Conservation (phyloP, 1,140 invertebrate genomes). For the Probaryconus sp. region DNA sequence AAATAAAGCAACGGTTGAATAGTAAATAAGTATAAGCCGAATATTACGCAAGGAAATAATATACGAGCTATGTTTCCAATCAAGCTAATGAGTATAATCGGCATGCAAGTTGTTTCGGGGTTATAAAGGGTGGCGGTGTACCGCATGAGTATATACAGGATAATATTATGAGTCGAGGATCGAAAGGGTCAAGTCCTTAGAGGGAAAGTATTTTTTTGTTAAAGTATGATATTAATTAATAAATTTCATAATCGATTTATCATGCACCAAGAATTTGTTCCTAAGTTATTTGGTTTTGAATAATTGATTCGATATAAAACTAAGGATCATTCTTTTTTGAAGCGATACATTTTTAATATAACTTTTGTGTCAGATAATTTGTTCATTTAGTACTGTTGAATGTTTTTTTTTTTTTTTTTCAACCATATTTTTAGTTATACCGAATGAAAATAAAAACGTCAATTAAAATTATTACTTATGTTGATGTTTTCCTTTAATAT, state of each 20-base stretch:
- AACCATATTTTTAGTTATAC: too few species aligned
- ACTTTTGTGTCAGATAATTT: too few species aligned
- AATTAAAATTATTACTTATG: too few species aligned
- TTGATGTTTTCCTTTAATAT: too few species aligned
- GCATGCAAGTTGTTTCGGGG: slow-evolving; percentile 41
- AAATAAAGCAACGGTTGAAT: slow-evolving; percentile 40
- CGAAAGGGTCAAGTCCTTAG: slow-evolving; percentile 22
- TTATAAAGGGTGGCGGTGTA: slow-evolving; percentile 47
- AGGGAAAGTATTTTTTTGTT: slow-evolving; percentile 24
- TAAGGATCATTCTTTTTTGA: too few species aligned
- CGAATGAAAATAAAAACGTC: too few species aligned
- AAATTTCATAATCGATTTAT: neutral
- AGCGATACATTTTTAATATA: too few species aligned
- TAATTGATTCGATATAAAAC: too few species aligned
- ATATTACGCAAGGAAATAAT: slow-evolving; percentile 51
- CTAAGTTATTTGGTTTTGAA: too few species aligned
- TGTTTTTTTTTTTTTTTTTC: too few species aligned
- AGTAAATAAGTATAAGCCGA: slow-evolving; percentile 44
- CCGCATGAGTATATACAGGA: slow-evolving; percentile 33
- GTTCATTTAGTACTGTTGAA: too few species aligned
- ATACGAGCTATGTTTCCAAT: slow-evolving; percentile 53
- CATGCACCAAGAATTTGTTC: neutral
- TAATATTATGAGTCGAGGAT: slow-evolving; percentile 47
- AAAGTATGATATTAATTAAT: neutral
- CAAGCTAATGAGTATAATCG: slow-evolving; percentile 57